These are phyloP conservation scores for Drosophila pseudoananassae DNA, from an alignment of 1,140 invertebrate genomes.

Conservation along the genomic window DNA sequence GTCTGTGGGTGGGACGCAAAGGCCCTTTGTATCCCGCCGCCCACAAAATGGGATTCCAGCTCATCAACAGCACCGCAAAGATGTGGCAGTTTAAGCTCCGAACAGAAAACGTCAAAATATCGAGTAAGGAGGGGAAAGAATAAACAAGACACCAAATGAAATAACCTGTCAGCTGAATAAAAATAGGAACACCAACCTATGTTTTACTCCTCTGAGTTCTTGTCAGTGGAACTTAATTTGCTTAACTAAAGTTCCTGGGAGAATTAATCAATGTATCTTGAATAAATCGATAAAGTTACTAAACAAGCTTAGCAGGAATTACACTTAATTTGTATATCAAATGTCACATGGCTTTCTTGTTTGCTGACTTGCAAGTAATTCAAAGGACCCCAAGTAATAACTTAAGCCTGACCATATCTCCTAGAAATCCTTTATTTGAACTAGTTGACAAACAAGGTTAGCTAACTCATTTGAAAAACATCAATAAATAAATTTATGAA, in stretches of 20 bases:
- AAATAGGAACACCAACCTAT: constrained; percentile 13
- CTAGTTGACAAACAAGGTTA: not conserved
- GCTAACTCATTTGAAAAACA: constrained; percentile 4
- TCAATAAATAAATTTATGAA: constrained; percentile 30
- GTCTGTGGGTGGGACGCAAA: not conserved
- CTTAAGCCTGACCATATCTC: not conserved
- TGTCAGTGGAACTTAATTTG: not conserved
- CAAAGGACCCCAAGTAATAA: not conserved
- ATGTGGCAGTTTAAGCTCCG: constrained; percentile 38
- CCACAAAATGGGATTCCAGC: constrained; percentile 48
- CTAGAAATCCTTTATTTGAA: not conserved
- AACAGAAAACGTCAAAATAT: constrained; percentile 44
- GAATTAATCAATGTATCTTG: not conserved
- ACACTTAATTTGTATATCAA: not conserved
- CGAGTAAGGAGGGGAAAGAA: constrained; percentile 33
- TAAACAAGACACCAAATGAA: constrained; percentile 49
- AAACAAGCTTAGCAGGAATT: not conserved
- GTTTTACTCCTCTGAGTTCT: not conserved
- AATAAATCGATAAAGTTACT: not conserved
- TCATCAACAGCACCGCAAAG: constrained; percentile 56
- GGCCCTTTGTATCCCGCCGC: constrained; percentile 20
- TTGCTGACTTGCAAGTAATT: not conserved
- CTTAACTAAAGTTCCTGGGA: not conserved
- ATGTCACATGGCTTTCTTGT: not conserved
- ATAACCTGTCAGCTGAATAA: constrained; percentile 51